These are phyloP conservation scores for Ecdyonurus torrentis DNA, from an alignment of 2,888 invertebrate genomes.

Conservation along the genomic window DNA sequence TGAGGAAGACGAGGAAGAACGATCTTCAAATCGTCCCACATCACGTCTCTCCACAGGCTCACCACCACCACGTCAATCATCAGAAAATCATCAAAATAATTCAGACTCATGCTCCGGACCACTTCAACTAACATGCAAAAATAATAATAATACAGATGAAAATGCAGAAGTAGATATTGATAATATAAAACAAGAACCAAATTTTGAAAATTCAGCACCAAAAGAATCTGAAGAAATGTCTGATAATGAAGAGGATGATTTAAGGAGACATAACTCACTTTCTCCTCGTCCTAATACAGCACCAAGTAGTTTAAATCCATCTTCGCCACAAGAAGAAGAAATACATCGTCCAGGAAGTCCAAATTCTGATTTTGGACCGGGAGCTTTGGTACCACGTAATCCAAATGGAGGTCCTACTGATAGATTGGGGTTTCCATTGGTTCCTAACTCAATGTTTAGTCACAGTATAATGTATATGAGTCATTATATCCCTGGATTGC, in stretches of 20 bases:
- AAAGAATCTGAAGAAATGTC: background rate
- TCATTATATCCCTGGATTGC: constrained; percentile 55
- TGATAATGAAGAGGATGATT: background rate
- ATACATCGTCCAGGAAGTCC: background rate
- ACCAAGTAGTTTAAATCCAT: background rate
- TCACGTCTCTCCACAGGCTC: background rate
- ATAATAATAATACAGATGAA: background rate
- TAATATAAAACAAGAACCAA: background rate
- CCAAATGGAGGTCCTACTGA: constrained; percentile 2
- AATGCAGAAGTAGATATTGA: no score
- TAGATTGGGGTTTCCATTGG: constrained; percentile 45
- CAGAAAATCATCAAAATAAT: background rate
- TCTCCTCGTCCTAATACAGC: background rate
- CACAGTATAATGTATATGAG: constrained; percentile 88
- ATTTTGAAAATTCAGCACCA: background rate
- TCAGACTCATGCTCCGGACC: background rate
- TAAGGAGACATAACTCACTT: background rate
- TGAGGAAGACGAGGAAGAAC: constrained; percentile 14
- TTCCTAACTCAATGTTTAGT: constrained; percentile 75
- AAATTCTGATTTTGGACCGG: constrained; percentile 1
- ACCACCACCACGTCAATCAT: background rate
- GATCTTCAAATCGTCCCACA: background rate
- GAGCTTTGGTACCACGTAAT: constrained; percentile 7
- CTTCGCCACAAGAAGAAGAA: background rate
- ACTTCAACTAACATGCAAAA: background rate